Percentiles rank a stretch among this genome's conserved stretches.
Evolutionary conservation across 1,140 invertebrate species (phyloP).

Genomic region (Lucilia cuprina): DNA sequence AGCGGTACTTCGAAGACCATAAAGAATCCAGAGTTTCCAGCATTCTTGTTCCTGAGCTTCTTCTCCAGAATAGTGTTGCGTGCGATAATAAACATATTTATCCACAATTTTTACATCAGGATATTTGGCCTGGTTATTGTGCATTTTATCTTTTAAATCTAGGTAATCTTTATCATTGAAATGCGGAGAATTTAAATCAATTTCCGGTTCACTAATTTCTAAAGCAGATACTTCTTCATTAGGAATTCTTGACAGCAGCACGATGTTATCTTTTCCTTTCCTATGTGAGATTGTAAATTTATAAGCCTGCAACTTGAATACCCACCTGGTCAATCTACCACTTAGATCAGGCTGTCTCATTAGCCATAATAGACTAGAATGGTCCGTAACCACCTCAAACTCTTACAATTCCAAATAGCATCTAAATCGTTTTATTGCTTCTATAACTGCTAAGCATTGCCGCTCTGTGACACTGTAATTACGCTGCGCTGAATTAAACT

Average conservation of each 20-base stretch:
- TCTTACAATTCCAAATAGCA: constrained; percentile 59
- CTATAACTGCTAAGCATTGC: constrained; percentile 37
- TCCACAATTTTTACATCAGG: constrained; percentile 30
- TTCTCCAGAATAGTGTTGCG: constrained; percentile 20
- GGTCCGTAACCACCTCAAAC: constrained; percentile 44
- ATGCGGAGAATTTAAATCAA: constrained; percentile 20
- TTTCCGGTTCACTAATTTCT: not conserved
- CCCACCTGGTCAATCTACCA: too few species aligned
- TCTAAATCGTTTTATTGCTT: constrained; percentile 52
- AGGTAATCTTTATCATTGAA: constrained; percentile 20
- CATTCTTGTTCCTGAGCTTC: not conserved
- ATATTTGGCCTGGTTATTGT: not conserved
- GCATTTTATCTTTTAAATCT: not conserved
- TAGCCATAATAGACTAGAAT: constrained; percentile 40
- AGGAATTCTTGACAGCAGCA: not conserved
- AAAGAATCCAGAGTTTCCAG: constrained; percentile 39
- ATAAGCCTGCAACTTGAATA: too few species aligned
- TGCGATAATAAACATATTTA: constrained; percentile 27
- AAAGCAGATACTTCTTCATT: constrained; percentile 11
- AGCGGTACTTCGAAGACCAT: not conserved
- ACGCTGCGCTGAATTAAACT: constrained; percentile 16
- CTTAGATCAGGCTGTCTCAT: constrained; percentile 39
- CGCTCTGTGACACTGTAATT: constrained; percentile 39
- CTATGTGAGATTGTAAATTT: not conserved
- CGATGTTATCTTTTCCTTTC: constrained; percentile 48